Percentiles rank a stretch among this genome's conserved stretches.
phyloP scores from a whole-genome alignment of 1,140 invertebrate genomes.

The Drosophila parabipectinata region DNA sequence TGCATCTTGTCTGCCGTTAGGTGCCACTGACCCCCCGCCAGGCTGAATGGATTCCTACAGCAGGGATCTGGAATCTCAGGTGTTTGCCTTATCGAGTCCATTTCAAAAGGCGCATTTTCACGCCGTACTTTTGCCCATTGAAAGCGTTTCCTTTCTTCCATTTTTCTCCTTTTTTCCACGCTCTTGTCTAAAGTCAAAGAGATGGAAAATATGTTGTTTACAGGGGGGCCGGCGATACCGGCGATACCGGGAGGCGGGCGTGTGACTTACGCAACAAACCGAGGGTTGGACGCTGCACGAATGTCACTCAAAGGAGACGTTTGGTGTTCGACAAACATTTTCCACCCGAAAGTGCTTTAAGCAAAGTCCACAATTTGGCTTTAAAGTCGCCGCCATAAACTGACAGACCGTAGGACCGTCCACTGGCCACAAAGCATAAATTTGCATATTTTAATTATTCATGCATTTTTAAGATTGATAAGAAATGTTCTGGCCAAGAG shows the following conservation, averaged over 20 bases:
- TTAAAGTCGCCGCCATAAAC: constrained; percentile 40
- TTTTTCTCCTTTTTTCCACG: constrained; percentile 26
- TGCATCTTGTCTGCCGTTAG: constrained; percentile 75
- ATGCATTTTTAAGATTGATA: constrained; percentile 82
- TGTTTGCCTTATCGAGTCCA: constrained; percentile 70
- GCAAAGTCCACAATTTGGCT: constrained; percentile 36
- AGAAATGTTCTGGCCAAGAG: constrained; percentile 51
- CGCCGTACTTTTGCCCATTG: constrained; percentile 53
- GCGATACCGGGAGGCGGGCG: background rate
- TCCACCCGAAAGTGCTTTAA: constrained; percentile 37
- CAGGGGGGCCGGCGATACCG: background rate
- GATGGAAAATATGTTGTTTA: constrained; percentile 68
- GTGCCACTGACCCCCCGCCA: constrained; percentile 66
- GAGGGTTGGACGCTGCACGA: background rate
- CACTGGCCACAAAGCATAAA: constrained; percentile 67
- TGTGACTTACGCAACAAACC: constrained; percentile 15
- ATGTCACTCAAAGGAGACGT: constrained; percentile 42
- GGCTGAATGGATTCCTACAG: constrained; percentile 1
- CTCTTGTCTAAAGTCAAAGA: constrained; percentile 43
- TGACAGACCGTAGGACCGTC: constrained; percentile 1
- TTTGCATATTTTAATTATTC: constrained; percentile 82
- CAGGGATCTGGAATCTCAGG: constrained; percentile 34
- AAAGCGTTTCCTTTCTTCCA: background rate
- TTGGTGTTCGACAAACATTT: constrained; percentile 55
- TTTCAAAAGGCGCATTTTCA: constrained; percentile 76